Conservation (phyloP, 2,888 invertebrate genomes). For the Imbricaverruca yamaguchii region DNA sequence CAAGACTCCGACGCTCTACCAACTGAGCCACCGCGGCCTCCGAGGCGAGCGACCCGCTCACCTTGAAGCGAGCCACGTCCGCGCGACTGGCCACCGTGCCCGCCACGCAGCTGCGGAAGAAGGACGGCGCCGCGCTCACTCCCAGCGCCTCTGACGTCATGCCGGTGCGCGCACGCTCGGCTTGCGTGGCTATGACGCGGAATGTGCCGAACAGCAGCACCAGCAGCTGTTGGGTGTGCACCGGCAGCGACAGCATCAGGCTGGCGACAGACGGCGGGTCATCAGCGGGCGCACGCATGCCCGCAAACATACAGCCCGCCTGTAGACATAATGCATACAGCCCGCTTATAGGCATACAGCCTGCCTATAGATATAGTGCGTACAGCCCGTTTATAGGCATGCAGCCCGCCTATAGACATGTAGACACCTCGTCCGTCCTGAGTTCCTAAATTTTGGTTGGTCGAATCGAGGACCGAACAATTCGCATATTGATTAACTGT, state of each 20-base stretch:
- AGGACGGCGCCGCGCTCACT: slow-evolving; percentile 90
- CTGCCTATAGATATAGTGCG: no score
- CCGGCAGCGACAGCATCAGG: slow-evolving; percentile 54
- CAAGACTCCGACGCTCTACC: no score
- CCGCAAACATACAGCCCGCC: no score
- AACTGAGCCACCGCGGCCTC: no score
- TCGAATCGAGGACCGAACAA: no score
- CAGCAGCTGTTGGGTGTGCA: slow-evolving; percentile 83
- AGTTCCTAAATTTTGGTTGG: no score
- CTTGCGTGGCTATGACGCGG: slow-evolving; percentile 78
- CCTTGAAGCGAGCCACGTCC: slow-evolving; percentile 90
- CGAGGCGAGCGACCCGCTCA: slow-evolving; percentile 41
- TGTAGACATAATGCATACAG: no score
- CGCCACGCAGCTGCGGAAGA: slow-evolving; percentile 92
- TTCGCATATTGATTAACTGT: no score
- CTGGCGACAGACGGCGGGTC: not conserved
- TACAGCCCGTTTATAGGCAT: no score
- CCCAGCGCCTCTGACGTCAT: slow-evolving; percentile 94
- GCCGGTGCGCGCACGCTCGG: slow-evolving; percentile 78
- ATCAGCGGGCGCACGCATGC: slow-evolving; percentile 39
- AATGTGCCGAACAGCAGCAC: slow-evolving; percentile 96
- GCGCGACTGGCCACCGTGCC: slow-evolving; percentile 93
- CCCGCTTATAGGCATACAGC: no score
- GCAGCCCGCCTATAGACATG: no score
- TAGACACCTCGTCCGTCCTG: no score